phyloP scores from a whole-genome alignment of 1,140 invertebrate species.

The Hylyphantes graminicola region DNA sequence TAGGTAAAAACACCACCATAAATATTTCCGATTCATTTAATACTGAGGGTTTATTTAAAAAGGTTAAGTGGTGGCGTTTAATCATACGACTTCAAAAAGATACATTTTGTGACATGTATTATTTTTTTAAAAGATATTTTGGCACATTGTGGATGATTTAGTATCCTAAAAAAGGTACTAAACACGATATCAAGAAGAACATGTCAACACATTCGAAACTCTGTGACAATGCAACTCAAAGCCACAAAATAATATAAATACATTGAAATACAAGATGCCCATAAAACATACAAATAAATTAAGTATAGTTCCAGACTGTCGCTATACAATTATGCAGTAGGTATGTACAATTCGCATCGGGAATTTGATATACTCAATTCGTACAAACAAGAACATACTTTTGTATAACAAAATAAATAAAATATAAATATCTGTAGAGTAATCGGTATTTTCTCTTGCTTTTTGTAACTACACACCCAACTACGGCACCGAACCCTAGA shows the following conservation, averaged over 20 bases:
- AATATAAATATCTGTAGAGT: slow-evolving; percentile 39
- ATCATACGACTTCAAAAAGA: too few species aligned
- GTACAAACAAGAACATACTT: slow-evolving; percentile 46
- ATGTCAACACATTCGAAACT: slow-evolving; percentile 14
- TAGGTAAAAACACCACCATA: too few species aligned
- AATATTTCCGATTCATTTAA: too few species aligned
- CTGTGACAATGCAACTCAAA: slow-evolving; percentile 9
- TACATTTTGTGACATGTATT: too few species aligned
- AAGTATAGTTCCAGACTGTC: slow-evolving; percentile 24
- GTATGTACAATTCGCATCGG: slow-evolving; percentile 52
- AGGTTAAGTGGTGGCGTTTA: too few species aligned
- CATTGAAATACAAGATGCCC: slow-evolving; percentile 10
- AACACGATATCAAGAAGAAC: slow-evolving; percentile 8
- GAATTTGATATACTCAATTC: slow-evolving; percentile 37
- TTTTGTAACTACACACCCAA: slow-evolving; percentile 49
- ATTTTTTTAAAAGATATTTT: neutral
- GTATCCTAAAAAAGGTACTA: neutral
- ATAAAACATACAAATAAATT: slow-evolving; percentile 32
- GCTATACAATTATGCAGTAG: slow-evolving; percentile 42
- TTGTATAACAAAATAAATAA: slow-evolving; percentile 44
- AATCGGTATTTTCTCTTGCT: slow-evolving; percentile 26
- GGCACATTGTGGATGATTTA: slow-evolving; percentile 33
- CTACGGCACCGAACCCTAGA: slow-evolving; percentile 46
- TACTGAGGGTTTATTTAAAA: too few species aligned
- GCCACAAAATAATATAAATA: slow-evolving; percentile 27